Evolutionary conservation across 1,140 invertebrate species (phyloP), one percentile per base, ranked within the genome.

Genomic region (Diabrotica virgifera): DNA sequence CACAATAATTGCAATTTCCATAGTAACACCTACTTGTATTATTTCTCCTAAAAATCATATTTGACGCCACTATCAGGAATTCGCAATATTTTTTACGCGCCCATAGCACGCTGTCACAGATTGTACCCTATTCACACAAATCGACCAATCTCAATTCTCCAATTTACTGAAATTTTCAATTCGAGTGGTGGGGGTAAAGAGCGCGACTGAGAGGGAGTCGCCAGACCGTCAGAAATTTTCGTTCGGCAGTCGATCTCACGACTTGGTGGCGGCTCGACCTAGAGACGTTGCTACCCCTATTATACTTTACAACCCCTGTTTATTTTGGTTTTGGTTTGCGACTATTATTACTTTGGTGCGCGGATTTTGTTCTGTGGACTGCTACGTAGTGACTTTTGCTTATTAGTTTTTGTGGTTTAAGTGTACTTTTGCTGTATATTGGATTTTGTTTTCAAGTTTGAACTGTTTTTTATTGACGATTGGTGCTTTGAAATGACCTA

Each of bases 81-180:
- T 59, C 13, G 58, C 56, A 40, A 37, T 50, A 51, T 60, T 60
- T 60, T 60, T 51, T 51, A 60, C 59, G 14, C 14, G 59, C n/a
- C 50, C 59, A 14, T 37, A 53, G 3, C 58, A 40, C 59, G 59
- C 59, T 62, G 59, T 53, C 46, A 38, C 38, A 62, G 59, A 62
- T 62, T 62, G 59, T 62, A 62, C 59, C 59, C 59, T 53, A 62
- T 62, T 62, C 59, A 52, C 59, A 10, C 13, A 62, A 62, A 62
- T 53, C 59, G 36, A 62, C 59, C 59, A 62, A 62, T 62, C 59
- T 62, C 46, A 62, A 52, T 62, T 62, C 59, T 62, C 59, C 59
- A 62, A 62, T 62, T 62, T 62, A 62, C 59, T 62, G 59, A 62
- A 62, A 62, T 62, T 62, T 62, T 62, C 50, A n/a, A 37, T 11